A percentile compares a stretch with the other conserved stretches of the same genome.
phyloP scores from a whole-genome alignment of 2,113 vertebrate species.

The crab-eating macaque (Macaca fascicularis) region DNA sequence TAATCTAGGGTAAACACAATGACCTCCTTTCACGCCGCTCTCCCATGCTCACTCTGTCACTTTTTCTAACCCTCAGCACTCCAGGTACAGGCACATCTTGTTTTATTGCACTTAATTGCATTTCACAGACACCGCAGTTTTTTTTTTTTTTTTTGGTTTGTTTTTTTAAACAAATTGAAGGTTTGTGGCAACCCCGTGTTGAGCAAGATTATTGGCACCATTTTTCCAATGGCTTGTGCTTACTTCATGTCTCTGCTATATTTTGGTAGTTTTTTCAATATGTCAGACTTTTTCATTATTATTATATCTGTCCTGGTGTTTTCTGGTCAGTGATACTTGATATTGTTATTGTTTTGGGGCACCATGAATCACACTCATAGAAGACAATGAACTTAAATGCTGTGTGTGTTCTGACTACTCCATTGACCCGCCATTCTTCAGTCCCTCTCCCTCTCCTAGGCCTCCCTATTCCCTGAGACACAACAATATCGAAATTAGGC shows the following conservation, averaged over 20 bases:
- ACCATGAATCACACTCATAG: neutral
- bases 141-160: neutral
- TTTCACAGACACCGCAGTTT: neutral
- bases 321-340: neutral
- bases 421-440: neutral
- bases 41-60: neutral
- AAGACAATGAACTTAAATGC: neutral
- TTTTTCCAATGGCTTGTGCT: neutral
- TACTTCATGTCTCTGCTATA: neutral
- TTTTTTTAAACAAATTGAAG: neutral
- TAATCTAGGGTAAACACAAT: neutral
- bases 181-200: neutral
- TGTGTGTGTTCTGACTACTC: neutral
- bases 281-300: neutral
- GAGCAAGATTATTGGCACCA: neutral
- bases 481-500: neutral
- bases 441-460: neutral
- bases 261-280: neutral
- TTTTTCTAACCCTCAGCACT: neutral
- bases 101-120: neutral
- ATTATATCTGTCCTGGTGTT: neutral
- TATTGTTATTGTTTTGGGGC: neutral
- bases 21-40: neutral
- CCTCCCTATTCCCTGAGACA: neutral
- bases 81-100: neutral